A percentile compares a stretch with the other conserved stretches of the same genome.
phyloP scores from a whole-genome alignment of 2,797 vertebrate genomes.

The Moxostoma hubbsi region DNA sequence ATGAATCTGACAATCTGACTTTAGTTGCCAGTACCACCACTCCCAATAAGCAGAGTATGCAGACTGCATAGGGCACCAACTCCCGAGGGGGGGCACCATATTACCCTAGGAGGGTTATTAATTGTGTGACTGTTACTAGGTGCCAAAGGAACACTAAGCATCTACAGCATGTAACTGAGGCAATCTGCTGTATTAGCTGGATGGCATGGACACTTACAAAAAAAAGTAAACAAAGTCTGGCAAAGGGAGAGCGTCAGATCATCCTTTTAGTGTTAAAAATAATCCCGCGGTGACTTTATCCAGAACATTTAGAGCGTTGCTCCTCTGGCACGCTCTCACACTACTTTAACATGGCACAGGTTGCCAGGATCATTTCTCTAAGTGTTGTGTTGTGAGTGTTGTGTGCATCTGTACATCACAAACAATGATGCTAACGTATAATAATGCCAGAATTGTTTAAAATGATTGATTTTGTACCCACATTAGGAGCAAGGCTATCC shows the following conservation, averaged over 20 bases:
- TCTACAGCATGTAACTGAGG: conserved; percentile 67
- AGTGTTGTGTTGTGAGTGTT: too few relatives aligned
- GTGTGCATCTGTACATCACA: background rate
- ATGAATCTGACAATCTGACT: too few relatives aligned
- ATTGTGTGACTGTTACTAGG: conserved; percentile 71
- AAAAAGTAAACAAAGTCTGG: conserved; percentile 30
- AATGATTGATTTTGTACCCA: too few relatives aligned
- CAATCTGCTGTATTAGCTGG: conserved; percentile 71
- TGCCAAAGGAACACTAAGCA: conserved; percentile 67
- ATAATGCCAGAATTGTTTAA: too few relatives aligned
- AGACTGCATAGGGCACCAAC: too few relatives aligned
- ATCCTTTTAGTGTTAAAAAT: conserved; percentile 73
- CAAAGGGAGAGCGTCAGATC: conserved; percentile 68
- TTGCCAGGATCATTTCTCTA: background rate
- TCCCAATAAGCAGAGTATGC: too few relatives aligned
- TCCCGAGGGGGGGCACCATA: too few relatives aligned
- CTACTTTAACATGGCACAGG: background rate
- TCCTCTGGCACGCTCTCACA: background rate
- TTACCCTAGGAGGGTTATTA: conserved; percentile 66
- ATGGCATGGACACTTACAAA: conserved; percentile 49
- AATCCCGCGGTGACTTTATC: conserved; percentile 67
- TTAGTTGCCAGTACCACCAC: too few relatives aligned
- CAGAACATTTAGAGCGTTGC: conserved; percentile 54
- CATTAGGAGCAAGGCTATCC: too few relatives aligned
- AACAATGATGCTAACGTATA: too few relatives aligned